These are phyloP conservation scores for Uromys caudimaculatus DNA, from an alignment of 2,797 vertebrate species.

Conservation along the genomic window DNA sequence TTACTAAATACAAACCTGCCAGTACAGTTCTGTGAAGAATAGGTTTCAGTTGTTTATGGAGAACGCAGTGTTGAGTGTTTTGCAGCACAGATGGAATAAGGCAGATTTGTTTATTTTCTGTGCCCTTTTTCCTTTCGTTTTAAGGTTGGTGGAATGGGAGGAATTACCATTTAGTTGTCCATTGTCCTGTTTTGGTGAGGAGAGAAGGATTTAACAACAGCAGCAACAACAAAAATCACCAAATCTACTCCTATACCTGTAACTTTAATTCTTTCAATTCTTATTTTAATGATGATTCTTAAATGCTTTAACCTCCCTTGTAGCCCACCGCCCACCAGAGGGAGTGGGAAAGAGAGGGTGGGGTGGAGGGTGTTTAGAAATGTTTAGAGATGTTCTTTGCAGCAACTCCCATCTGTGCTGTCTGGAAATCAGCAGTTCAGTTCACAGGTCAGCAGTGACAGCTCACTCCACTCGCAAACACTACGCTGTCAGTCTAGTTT, in stretches of 20 bases:
- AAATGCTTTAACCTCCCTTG: neutral
- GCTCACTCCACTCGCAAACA: neutral
- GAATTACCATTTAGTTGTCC: neutral
- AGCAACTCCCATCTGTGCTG: neutral
- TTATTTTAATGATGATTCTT: neutral
- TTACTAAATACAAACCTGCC: neutral
- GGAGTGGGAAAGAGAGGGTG: neutral
- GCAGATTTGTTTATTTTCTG: conserved; percentile 27
- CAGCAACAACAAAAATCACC: neutral
- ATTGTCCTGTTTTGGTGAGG: conserved; percentile 31
- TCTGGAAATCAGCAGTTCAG: neutral
- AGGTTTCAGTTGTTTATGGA: neutral
- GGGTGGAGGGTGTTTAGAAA: no score
- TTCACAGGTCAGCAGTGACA: neutral
- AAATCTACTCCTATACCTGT: neutral
- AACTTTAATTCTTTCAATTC: neutral
- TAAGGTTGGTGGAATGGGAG: neutral
- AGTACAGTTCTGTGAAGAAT: neutral
- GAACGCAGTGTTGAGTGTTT: neutral
- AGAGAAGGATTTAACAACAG: neutral
- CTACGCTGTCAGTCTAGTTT: neutral
- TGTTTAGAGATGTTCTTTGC: neutral
- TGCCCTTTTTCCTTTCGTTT: neutral
- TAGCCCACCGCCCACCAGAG: neutral
- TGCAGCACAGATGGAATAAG: neutral